phyloP scores from a whole-genome alignment of 2,113 vertebrate genomes.

The Percina caprodes region DNA sequence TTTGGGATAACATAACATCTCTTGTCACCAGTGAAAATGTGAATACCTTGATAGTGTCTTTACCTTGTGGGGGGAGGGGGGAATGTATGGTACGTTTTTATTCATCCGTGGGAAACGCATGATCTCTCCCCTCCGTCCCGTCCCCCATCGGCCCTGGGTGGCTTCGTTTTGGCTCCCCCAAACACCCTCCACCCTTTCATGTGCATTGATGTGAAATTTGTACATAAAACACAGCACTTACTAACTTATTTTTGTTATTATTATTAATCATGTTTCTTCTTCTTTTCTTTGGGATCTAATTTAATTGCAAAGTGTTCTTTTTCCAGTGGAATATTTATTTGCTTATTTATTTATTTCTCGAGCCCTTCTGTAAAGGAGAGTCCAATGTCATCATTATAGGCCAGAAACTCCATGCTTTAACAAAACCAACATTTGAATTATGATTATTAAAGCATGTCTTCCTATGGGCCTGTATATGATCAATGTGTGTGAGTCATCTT shows the following conservation, averaged over 20 bases:
- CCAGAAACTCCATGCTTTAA: conserved; percentile 67
- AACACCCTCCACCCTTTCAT: conserved; percentile 22
- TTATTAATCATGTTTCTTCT: conserved; percentile 33
- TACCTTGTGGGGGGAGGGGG: background rate
- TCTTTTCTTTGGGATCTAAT: conserved; percentile 43
- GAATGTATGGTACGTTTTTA: background rate
- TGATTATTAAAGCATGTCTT: conserved; percentile 84
- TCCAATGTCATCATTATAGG: conserved; percentile 65
- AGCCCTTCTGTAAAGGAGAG: conserved; percentile 48
- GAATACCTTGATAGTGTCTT: conserved; percentile 53
- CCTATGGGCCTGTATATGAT: conserved; percentile 69
- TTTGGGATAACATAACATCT: conserved; percentile 22
- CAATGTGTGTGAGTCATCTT: conserved; percentile 58
- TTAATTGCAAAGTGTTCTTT: conserved; percentile 29
- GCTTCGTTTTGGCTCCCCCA: background rate
- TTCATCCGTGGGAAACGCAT: conserved; percentile 45
- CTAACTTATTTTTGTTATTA: conserved; percentile 29
- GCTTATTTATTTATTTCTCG: conserved; percentile 63
- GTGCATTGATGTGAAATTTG: conserved; percentile 69
- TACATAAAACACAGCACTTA: conserved; percentile 78
- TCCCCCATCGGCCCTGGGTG: conserved; percentile 3
- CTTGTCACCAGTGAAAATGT: conserved; percentile 57
- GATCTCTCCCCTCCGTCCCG: conserved; percentile 24
- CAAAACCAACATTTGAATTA: conserved; percentile 30
- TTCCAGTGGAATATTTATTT: conserved; percentile 70